Percentiles rank a stretch among this genome's conserved stretches.
Conservation (phyloP, 2,888 invertebrate genomes). For the Drosophila cracens region DNA sequence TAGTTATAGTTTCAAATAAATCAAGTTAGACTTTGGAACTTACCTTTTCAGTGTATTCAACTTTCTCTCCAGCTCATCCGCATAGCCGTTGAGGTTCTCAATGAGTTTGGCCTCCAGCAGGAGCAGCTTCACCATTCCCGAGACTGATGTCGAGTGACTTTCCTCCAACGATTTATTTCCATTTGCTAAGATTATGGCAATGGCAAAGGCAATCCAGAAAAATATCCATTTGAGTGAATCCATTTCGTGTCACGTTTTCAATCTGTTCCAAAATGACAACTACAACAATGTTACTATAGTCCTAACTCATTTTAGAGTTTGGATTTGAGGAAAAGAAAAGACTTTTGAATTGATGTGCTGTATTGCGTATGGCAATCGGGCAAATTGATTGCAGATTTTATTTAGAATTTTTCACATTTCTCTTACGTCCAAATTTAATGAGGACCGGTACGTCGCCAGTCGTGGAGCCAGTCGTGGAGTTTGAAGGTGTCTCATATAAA, state of each 20-base stretch:
- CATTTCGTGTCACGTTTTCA: slow-evolving; percentile 9
- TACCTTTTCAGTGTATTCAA: slow-evolving; percentile 67
- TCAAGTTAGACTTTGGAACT: background rate
- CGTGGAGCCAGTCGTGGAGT: too few relatives aligned
- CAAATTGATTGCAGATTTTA: background rate
- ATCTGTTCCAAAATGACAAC: background rate
- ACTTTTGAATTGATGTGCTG: background rate
- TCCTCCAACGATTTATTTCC: slow-evolving; percentile 16
- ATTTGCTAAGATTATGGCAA: slow-evolving; percentile 44
- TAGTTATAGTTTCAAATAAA: background rate
- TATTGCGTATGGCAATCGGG: background rate
- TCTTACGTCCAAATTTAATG: background rate
- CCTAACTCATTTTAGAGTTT: background rate
- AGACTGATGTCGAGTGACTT: slow-evolving; percentile 70
- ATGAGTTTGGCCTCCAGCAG: slow-evolving; percentile 69
- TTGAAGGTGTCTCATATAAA: too few relatives aligned
- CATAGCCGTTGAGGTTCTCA: slow-evolving; percentile 64
- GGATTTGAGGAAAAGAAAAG: background rate
- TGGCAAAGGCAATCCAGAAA: slow-evolving; percentile 27
- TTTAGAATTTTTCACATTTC: background rate
- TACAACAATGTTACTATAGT: too few relatives aligned
- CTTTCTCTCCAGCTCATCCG: slow-evolving; percentile 67
- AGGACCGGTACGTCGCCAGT: too few relatives aligned
- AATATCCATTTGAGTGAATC: background rate
- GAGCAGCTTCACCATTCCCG: slow-evolving; percentile 71